These are phyloP conservation scores for Drosophila subpulchrella DNA, from an alignment of 1,140 invertebrate genomes.

Conservation along the genomic window DNA sequence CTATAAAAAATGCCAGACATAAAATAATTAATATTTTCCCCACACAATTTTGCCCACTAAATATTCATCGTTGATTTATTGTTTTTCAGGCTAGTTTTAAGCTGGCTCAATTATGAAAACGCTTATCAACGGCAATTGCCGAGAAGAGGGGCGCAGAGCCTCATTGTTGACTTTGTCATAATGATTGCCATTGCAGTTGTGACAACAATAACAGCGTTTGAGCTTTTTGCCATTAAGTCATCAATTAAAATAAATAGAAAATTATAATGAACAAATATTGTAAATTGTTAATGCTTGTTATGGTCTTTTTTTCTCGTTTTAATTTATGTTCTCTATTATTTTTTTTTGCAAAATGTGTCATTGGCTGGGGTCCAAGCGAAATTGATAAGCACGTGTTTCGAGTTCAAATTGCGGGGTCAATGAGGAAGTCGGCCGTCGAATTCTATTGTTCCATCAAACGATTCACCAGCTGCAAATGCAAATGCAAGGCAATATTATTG, in stretches of 20 bases:
- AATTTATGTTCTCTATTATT: not conserved
- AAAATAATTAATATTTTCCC: constrained; percentile 33
- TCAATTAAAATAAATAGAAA: constrained; percentile 82
- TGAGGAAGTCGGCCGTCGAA: constrained; percentile 49
- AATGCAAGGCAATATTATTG: constrained; percentile 36
- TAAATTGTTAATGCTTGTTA: constrained; percentile 28
- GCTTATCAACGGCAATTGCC: constrained; percentile 54
- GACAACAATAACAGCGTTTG: constrained; percentile 71
- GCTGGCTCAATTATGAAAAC: constrained; percentile 61
- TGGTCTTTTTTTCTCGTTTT: not conserved
- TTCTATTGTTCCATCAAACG: constrained; percentile 63
- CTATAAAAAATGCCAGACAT: not conserved
- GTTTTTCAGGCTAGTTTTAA: constrained; percentile 58
- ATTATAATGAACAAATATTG: constrained; percentile 70
- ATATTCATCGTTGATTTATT: constrained; percentile 44
- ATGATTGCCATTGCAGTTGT: constrained; percentile 74
- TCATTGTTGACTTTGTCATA: constrained; percentile 63
- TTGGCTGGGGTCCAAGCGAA: constrained; percentile 35
- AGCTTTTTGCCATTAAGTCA: constrained; percentile 71
- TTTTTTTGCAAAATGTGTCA: constrained; percentile 63
- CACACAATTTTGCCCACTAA: constrained; percentile 24
- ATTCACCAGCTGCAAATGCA: constrained; percentile 48
- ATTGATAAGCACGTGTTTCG: constrained; percentile 77
- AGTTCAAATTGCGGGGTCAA: constrained; percentile 69
- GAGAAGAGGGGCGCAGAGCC: constrained; percentile 4